Base-by-base conservation (phyloP, 2,797 vertebrate species). In the Lepilemur septentrionalis region DNA sequence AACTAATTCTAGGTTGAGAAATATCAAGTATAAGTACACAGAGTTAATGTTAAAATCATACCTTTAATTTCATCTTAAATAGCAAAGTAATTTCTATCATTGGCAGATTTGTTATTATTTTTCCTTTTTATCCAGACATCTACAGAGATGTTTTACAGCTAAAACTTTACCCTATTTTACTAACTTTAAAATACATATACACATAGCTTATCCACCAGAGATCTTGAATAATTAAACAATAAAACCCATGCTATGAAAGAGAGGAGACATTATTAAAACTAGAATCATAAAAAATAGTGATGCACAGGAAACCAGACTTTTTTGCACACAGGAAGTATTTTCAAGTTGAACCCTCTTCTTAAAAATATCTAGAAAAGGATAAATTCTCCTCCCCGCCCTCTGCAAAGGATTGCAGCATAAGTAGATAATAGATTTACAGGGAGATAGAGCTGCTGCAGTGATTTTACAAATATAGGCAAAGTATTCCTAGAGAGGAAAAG, bases 221-320 rank as follows among this genome's bases (percentile, higher is more conserved):
- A 59, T 25, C 3, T 95, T 94, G 6, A 84, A 84, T 80, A 82
- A 92, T 69, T 75, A 43, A 93, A 82, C 15, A 76, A 86, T 92
- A 63, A 70, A 87, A 55, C 2, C 4, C 30, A 28, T 75, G 25
- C 17, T 83, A 32, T 46, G 46, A 90, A 70, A 67, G 14, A 69
- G 12, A 96, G 32, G 18, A 92, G 10, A 41, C 23, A 52, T 9
- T 48, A 18, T 83, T 90, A 50, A 95, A 78, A 89, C 22, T 32
- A 95, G 12, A 87, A 79, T 75, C 70, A 1, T 80, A 57, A 89
- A 94, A 91, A 52, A 28, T 35, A 78, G 5, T 84, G 63, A 84
- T 55, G 12, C 14, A 46, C 8, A 61, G 13, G 14, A 88, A 84
- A 88, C 83, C 20, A 17, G 10, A 82, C 35, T 76, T 87, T 59